A percentile compares a stretch with the other conserved stretches of the same genome.
These are phyloP conservation scores for Sinohyriopsis cumingii DNA, from an alignment of 2,888 invertebrate genomes.

Conservation along the genomic window DNA sequence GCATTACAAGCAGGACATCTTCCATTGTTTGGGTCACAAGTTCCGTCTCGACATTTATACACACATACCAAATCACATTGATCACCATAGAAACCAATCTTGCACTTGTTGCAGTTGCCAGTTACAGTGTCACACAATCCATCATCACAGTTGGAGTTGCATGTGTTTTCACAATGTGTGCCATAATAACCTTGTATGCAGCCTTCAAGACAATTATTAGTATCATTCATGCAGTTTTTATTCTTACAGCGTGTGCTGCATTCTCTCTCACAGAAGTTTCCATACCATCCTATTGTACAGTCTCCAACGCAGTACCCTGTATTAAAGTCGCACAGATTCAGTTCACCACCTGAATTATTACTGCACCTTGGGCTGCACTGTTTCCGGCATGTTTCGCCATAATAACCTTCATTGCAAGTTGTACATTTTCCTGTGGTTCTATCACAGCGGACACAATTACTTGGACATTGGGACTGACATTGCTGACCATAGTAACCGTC, in stretches of 20 bases:
- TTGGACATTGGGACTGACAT: slow-evolving; percentile 17
- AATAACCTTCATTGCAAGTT: slow-evolving; percentile 18
- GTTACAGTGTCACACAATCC: slow-evolving; percentile 18
- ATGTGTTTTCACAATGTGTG: neutral
- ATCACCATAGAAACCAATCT: slow-evolving; percentile 19
- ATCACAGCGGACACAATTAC: slow-evolving; percentile 21
- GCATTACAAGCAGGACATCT: slow-evolving; percentile 5
- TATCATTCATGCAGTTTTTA: slow-evolving; percentile 14
- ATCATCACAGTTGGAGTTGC: slow-evolving; percentile 17
- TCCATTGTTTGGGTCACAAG: slow-evolving; percentile 21
- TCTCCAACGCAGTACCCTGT: slow-evolving; percentile 15
- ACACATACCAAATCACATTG: slow-evolving; percentile 10
- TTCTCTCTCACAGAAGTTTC: slow-evolving; percentile 7
- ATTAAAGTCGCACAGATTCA: neutral
- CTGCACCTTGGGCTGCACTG: slow-evolving; percentile 24
- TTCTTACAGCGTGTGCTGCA: slow-evolving; percentile 18
- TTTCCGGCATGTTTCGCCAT: slow-evolving; percentile 16
- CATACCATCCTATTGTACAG: slow-evolving; percentile 17
- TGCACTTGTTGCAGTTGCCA: slow-evolving; percentile 17
- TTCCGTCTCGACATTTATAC: slow-evolving; percentile 1
- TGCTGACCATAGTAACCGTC: slow-evolving; percentile 19
- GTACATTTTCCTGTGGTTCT: slow-evolving; percentile 20
- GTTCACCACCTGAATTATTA: neutral
- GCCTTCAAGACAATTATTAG: slow-evolving; percentile 20
- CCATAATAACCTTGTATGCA: slow-evolving; percentile 5